Base-by-base conservation (phyloP, 2,888 invertebrate genomes). In the Spatulosminthurus flaviceps region DNA sequence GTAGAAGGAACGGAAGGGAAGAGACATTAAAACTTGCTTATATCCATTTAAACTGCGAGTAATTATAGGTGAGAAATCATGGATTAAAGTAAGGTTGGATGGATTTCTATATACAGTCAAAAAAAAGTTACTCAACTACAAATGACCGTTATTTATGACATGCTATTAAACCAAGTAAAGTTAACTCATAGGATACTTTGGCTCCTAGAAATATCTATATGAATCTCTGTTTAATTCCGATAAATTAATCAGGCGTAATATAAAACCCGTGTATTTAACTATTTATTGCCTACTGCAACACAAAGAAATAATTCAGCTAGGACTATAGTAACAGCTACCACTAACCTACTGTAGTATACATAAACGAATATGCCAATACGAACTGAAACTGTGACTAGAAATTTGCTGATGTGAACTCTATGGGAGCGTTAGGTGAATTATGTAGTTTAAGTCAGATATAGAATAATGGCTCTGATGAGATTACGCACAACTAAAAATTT, bases 131-230 rank as follows among this genome's bases (percentile, higher is more conserved):
- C 16, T 2, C n/a, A 2, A 51, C 16, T 51, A 51, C 51, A 51
- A 51, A 51, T 51, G 5, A 51, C 51, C 19, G 51, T 16, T 51
- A 51, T 51, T 51, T 51, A 51, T 51, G 51, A 51, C 51, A n/a
- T 51, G 51, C 51, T n/a, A 51, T 51, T 9, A 51, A 51, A 51
- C 51, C 5, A 51, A 51, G 16, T 51, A 4, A 51, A 5, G 4
- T 51, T 9, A 51, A 51, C 51, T 51, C 19, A 51, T 51, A n/a
- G n/a, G n/a, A n/a, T n/a, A n/a, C 51, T 19, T n/a, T 51, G 51
- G n/a, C n/a, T n/a, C n/a, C n/a, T n/a, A n/a, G n/a, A n/a, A n/a
- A n/a, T n/a, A n/a, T n/a, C n/a, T n/a, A n/a, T n/a, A n/a, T n/a
- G n/a, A n/a, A n/a, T n/a, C n/a, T n/a, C n/a, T n/a, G n/a, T n/a